Conservation (phyloP, 2,888 invertebrate species). For the Orthosia gracilis region DNA sequence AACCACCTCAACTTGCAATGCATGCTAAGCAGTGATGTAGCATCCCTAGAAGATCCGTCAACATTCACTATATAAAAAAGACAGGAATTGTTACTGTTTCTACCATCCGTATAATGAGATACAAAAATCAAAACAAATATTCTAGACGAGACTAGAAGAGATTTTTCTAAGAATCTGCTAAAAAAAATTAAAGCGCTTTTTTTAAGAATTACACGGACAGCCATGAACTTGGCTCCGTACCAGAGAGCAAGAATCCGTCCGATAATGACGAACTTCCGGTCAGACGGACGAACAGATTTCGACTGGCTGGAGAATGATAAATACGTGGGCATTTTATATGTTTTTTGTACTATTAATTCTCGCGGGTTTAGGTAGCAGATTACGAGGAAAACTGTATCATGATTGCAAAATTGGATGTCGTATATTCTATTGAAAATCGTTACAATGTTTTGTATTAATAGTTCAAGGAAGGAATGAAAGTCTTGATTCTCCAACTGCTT, state of each 20-base stretch:
- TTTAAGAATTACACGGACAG: slow-evolving; percentile 61
- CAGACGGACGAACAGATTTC: slow-evolving; percentile 66
- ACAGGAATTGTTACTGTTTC: not conserved
- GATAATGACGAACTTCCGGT: slow-evolving; percentile 86
- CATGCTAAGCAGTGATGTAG: no score
- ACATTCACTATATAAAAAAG: not conserved
- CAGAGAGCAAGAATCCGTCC: slow-evolving; percentile 79
- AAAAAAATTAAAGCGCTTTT: slow-evolving; percentile 50
- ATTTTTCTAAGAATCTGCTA: slow-evolving; percentile 43
- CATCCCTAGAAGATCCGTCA: not conserved
- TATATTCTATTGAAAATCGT: slow-evolving; percentile 21
- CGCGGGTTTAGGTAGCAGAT: slow-evolving; percentile 39
- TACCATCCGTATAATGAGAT: not conserved
- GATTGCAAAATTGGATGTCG: slow-evolving; percentile 11
- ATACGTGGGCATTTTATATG: slow-evolving; percentile 67
- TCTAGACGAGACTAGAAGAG: slow-evolving; percentile 24
- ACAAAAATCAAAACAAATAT: slow-evolving; percentile 27
- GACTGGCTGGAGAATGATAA: slow-evolving; percentile 69
- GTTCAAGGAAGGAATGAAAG: not conserved
- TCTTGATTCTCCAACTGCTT: not conserved
- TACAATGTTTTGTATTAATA: not conserved
- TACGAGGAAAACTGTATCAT: slow-evolving; percentile 50
- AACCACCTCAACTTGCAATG: no score
- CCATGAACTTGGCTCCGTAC: slow-evolving; percentile 82
- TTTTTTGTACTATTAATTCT: slow-evolving; percentile 44